These are phyloP conservation scores for Chondrosia reniformis DNA, from an alignment of 37 sponge, comb jelly and placozoan species.

Conservation along the genomic window DNA sequence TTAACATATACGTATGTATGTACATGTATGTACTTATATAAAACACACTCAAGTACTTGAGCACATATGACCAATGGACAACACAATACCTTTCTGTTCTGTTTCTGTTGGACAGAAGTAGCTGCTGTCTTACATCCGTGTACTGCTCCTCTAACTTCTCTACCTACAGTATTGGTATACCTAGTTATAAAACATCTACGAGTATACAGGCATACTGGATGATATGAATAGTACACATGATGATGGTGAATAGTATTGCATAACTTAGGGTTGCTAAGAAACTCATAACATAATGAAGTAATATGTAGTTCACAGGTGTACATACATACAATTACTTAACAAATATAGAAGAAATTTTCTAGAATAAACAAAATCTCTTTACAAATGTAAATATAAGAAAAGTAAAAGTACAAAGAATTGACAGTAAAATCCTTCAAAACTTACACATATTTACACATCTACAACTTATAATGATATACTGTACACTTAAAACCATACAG, in stretches of 20 bases:
- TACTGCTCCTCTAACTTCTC: slow-evolving; percentile 63
- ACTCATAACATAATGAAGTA: too few relatives aligned
- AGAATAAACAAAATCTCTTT: too few relatives aligned
- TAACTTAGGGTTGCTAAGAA: too few relatives aligned
- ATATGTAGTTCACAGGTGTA: too few relatives aligned
- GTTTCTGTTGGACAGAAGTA: slow-evolving; percentile 24
- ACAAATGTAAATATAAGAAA: too few relatives aligned
- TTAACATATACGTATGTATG: background rate
- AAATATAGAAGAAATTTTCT: too few relatives aligned
- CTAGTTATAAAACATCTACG: too few relatives aligned
- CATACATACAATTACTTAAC: too few relatives aligned
- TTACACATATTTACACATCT: background rate
- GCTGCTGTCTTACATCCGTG: slow-evolving; percentile 43
- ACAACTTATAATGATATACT: too few relatives aligned
- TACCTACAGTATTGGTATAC: slow-evolving; percentile 37
- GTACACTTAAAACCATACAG: background rate
- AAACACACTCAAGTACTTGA: background rate
- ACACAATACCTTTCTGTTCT: slow-evolving; percentile 21
- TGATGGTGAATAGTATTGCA: too few relatives aligned
- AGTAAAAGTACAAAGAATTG: background rate
- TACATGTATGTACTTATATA: background rate
- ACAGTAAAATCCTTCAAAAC: background rate
- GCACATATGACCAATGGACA: background rate
- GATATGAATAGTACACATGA: too few relatives aligned
- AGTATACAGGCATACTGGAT: too few relatives aligned